Conservation (phyloP, 2,113 vertebrate genomes). For the Paralichthys olivaceus region DNA sequence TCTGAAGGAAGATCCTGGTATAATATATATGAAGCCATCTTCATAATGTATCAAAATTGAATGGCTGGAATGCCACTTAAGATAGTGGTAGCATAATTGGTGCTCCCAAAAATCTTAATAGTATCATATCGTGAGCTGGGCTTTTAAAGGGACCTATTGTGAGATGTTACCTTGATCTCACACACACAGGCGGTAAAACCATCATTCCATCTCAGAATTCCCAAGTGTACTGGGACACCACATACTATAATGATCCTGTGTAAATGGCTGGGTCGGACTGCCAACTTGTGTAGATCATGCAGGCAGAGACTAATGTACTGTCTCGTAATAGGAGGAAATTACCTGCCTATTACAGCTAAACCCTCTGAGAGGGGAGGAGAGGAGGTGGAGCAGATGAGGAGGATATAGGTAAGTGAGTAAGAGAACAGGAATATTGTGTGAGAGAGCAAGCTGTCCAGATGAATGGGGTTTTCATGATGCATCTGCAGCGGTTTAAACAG, state of each 20-base stretch:
- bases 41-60: slow-evolving; percentile 75
- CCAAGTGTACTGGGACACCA: slow-evolving; percentile 86
- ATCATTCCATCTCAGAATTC: slow-evolving; percentile 78
- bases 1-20: slow-evolving; percentile 55
- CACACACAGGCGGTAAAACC: slow-evolving; percentile 65
- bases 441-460: slow-evolving; percentile 23
- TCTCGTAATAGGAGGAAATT: slow-evolving; percentile 87
- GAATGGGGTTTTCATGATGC: slow-evolving; percentile 5
- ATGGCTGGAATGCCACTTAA: slow-evolving; percentile 73
- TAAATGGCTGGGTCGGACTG: slow-evolving; percentile 87
- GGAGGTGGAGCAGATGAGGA: slow-evolving; percentile 75
- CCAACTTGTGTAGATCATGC: slow-evolving; percentile 92
- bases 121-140: slow-evolving; percentile 85
- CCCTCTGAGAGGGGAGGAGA: slow-evolving; percentile 86
- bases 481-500: no score
- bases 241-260: slow-evolving; percentile 88
- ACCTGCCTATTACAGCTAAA: slow-evolving; percentile 87
- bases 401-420: neutral
- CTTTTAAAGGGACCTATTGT: slow-evolving; percentile 92
- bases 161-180: slow-evolving; percentile 72
- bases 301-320: slow-evolving; percentile 91
- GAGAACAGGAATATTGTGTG: neutral
- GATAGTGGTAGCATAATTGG: slow-evolving; percentile 69
- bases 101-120: slow-evolving; percentile 85
- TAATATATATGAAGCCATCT: slow-evolving; percentile 72